Percentiles rank a stretch among this genome's conserved stretches.
Evolutionary conservation across 2,113 vertebrate species (phyloP).

Genomic region (Siniperca knerii): DNA sequence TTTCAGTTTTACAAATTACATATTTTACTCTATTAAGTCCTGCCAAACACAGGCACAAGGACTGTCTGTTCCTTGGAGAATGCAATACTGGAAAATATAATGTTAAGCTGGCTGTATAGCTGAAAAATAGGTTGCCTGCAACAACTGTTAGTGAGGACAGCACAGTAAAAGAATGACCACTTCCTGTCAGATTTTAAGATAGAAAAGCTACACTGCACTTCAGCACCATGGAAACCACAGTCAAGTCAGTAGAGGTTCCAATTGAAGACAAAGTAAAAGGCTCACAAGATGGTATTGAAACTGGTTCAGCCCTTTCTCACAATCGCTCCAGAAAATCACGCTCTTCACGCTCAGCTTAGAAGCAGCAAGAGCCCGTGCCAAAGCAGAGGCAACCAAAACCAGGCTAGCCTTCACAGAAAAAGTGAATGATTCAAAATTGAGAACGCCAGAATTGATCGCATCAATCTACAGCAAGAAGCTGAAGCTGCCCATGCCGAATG

Average conservation of each 20-base stretch:
- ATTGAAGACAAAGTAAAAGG: neutral
- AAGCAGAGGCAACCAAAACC: neutral
- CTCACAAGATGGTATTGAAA: neutral
- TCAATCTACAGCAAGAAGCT: neutral
- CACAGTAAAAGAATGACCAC: too few species aligned
- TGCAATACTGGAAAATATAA: too few species aligned
- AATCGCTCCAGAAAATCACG: neutral
- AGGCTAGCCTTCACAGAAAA: neutral
- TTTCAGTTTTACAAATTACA: too few species aligned
- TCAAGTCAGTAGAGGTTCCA: neutral
- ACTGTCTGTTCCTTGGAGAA: too few species aligned
- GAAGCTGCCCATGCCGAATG: neutral
- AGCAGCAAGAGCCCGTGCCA: neutral
- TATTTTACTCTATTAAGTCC: too few species aligned
- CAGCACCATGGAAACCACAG: neutral
- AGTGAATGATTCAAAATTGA: neutral
- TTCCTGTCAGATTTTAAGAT: too few species aligned
- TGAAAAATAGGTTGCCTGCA: too few species aligned
- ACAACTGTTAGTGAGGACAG: too few species aligned
- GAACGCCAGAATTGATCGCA: neutral
- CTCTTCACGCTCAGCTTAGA: neutral
- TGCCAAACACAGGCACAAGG: too few species aligned
- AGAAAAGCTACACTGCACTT: neutral
- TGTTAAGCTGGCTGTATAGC: too few species aligned
- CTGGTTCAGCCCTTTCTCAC: neutral